phyloP scores from a whole-genome alignment of 2,113 vertebrate genomes.

The Etia nguti region DNA sequence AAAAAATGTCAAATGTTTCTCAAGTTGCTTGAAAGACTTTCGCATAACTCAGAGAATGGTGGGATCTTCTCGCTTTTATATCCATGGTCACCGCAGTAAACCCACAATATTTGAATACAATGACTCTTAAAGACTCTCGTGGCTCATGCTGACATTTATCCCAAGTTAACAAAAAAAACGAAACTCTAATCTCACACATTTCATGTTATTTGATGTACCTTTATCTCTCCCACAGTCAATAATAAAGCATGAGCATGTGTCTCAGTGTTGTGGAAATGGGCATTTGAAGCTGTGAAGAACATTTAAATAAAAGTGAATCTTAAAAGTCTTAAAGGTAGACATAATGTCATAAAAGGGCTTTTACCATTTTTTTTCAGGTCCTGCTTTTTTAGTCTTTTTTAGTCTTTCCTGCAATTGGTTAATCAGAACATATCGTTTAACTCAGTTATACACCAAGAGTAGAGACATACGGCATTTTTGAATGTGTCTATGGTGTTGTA shows the following conservation, averaged over 20 bases:
- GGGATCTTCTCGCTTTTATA: neutral
- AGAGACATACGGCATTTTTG: neutral
- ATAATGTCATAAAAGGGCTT: neutral
- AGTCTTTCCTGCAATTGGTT: neutral
- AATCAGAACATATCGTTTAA: neutral
- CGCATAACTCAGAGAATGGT: neutral
- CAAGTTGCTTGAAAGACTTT: neutral
- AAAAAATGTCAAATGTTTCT: neutral
- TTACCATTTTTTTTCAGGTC: neutral
- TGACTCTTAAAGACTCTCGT: neutral
- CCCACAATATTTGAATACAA: neutral
- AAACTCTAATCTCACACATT: neutral
- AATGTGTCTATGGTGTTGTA: neutral
- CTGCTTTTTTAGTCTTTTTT: neutral
- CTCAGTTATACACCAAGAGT: neutral
- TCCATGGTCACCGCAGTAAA: neutral
- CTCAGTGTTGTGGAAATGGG: neutral
- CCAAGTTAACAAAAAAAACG: neutral
- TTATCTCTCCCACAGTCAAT: neutral
- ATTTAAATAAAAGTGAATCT: neutral
- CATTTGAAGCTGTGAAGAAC: neutral
- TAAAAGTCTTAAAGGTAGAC: neutral
- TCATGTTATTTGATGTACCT: neutral
- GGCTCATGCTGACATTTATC: neutral
- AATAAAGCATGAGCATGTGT: neutral